Conservation (phyloP, 2,888 invertebrate species). For the Chrysolina haemoptera region DNA sequence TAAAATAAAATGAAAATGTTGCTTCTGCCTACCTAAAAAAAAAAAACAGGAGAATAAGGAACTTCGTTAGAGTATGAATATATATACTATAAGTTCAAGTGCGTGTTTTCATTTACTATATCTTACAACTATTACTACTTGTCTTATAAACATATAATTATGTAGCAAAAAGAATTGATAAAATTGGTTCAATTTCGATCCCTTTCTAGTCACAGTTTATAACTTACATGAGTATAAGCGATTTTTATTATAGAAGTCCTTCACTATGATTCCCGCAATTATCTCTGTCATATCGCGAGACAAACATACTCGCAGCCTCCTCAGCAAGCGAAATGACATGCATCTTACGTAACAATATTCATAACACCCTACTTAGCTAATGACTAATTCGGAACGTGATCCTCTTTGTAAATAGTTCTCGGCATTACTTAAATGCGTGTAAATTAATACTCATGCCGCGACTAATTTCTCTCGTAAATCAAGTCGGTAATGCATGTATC, state of each 20-base stretch:
- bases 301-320: neutral
- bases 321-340: slow-evolving; percentile 20
- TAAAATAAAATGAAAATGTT: too few species aligned
- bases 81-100: too few species aligned
- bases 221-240: neutral
- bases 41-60: too few species aligned
- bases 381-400: slow-evolving; percentile 46
- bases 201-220: too few species aligned
- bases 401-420: slow-evolving; percentile 46
- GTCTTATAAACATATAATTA: too few species aligned
- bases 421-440: slow-evolving; percentile 48
- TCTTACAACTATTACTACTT: too few species aligned
- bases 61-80: too few species aligned
- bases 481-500: slow-evolving; percentile 46
- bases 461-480: slow-evolving; percentile 49
- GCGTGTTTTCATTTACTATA: too few species aligned
- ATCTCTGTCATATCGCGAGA: neutral
- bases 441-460: slow-evolving; percentile 48
- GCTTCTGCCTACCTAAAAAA: too few species aligned
- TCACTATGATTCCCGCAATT: neutral
- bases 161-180: too few species aligned
- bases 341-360: slow-evolving; percentile 34
- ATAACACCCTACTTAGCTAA: slow-evolving; percentile 43
- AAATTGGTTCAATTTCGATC: too few species aligned
- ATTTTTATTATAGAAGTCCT: neutral